Evolutionary conservation across 2,113 vertebrate species (phyloP), one percentile per base, ranked within the genome.

Genomic region (Micromys minutus): DNA sequence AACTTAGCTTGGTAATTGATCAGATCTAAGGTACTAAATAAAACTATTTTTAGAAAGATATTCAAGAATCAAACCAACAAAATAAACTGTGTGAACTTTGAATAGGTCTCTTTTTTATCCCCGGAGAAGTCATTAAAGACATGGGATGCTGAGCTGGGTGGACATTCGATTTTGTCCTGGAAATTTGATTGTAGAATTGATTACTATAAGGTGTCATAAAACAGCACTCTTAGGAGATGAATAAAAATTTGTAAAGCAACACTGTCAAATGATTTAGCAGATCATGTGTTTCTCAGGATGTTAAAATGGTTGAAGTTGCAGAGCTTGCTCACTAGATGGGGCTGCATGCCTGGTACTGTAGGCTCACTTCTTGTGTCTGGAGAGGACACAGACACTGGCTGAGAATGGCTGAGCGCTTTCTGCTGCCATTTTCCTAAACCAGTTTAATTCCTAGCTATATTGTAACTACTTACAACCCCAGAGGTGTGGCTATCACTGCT

Each of bases 131-230:
- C 57, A 55, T 61, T 45, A 45, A 39, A 11, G 22, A 39, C 34
- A 29, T 55, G 52, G 26, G 4, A 22, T 47, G 13, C 2, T 50
- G 80, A 84, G 52, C 15, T 71, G 6, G 29, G 50, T 65, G 52
- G 15, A 95, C 79, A 90, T 95, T 92, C 87, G 61, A 84, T 67
- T 47, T 79, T 57, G 74, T 95, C 87, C 61, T 86, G 15, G 29
- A 74, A 79, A 79, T 90, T 87, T 74, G 39, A 22, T 75, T 67
- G 24, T 74, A 89, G 86, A 87, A 89, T 42, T 63, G 10, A 74
- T 87, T 93, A 80, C n/a, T 84, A 31, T 88, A 24, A 61, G 9
- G 15, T 87, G 61, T 75, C 39, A 50, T 24, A 80, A n/a, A 90
- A 69, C 1, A 31, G 61, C 50, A 5, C 67, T 91, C 79, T 96